These are phyloP conservation scores for Andricus curvator DNA, from an alignment of 2,888 invertebrate species.

Conservation along the genomic window DNA sequence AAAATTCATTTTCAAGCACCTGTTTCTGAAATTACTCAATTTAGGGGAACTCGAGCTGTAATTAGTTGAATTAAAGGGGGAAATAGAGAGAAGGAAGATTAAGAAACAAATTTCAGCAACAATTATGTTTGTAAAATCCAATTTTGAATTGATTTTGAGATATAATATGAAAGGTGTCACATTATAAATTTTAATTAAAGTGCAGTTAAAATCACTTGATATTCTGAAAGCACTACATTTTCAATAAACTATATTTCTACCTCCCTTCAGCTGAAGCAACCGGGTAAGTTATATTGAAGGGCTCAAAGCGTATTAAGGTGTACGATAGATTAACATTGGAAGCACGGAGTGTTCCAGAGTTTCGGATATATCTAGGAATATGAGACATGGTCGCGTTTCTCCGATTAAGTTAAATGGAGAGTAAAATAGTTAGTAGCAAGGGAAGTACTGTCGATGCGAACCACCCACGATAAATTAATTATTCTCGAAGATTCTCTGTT, in stretches of 20 bases:
- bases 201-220: too few relatives aligned
- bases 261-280: not conserved
- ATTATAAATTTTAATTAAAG: too few relatives aligned
- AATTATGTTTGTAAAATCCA: too few relatives aligned
- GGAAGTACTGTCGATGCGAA: slow-evolving; percentile 18
- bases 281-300: not conserved
- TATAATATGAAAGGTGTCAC: too few relatives aligned
- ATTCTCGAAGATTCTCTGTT: slow-evolving; percentile 27
- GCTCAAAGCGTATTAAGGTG: not conserved
- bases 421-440: slow-evolving; percentile 36
- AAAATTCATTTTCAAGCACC: slow-evolving; percentile 34
- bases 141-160: too few relatives aligned
- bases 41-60: slow-evolving; percentile 16
- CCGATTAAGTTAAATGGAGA: slow-evolving; percentile 37
- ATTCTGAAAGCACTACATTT: not conserved
- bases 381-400: slow-evolving; percentile 31
- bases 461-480: slow-evolving; percentile 37
- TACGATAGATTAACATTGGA: slow-evolving; percentile 24
- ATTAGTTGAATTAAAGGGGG: slow-evolving; percentile 19
- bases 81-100: not conserved
- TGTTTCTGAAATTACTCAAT: slow-evolving; percentile 19
- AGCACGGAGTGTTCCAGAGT: slow-evolving; percentile 23
- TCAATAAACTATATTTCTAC: not conserved
- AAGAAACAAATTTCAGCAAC: not conserved
- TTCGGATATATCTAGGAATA: slow-evolving; percentile 29